Evolutionary conservation across 1,140 invertebrate genomes (phyloP).

Genomic region (Lepidurus apus): DNA sequence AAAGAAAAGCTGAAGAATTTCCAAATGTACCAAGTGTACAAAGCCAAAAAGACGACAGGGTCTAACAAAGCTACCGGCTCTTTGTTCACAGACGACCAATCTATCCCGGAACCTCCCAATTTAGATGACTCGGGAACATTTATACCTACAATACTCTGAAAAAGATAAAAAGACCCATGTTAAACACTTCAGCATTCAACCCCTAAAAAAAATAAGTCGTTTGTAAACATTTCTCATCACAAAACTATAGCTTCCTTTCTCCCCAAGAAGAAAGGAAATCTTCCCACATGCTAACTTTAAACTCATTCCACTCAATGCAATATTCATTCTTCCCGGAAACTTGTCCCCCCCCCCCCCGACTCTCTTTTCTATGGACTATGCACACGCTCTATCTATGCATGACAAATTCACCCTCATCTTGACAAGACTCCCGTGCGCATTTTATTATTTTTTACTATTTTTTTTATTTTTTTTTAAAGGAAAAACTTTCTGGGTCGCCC

Average conservation of each 20-base stretch:
- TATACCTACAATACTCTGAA: conserved; percentile 56
- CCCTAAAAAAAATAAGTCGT: not conserved
- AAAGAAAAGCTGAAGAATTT: conserved; percentile 23
- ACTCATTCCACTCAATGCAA: conserved; percentile 1
- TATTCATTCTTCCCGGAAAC: not conserved
- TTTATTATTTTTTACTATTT: not conserved
- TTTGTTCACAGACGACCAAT: conserved; percentile 27
- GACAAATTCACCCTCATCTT: conserved; percentile 15
- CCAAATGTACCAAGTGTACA: conserved; percentile 43
- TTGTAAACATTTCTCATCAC: not conserved
- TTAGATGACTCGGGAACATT: conserved; percentile 61
- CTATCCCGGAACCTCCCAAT: conserved; percentile 46
- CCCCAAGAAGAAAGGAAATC: not conserved
- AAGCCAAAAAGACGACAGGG: conserved; percentile 41
- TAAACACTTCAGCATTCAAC: not conserved
- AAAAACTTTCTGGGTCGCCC: not conserved
- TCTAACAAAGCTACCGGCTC: conserved; percentile 39
- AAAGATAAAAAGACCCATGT: not conserved
- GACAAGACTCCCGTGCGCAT: not conserved
- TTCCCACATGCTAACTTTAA: not conserved
- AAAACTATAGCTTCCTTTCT: not conserved
- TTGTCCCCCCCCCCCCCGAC: not conserved
- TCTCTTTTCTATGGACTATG: conserved; percentile 9
- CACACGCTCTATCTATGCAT: conserved; percentile 17
- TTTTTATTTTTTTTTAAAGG: not conserved